Percentiles rank a stretch among this genome's conserved stretches.
Evolutionary conservation across 2,888 invertebrate genomes (phyloP).

Genomic region (Alviniconcha strummeri): DNA sequence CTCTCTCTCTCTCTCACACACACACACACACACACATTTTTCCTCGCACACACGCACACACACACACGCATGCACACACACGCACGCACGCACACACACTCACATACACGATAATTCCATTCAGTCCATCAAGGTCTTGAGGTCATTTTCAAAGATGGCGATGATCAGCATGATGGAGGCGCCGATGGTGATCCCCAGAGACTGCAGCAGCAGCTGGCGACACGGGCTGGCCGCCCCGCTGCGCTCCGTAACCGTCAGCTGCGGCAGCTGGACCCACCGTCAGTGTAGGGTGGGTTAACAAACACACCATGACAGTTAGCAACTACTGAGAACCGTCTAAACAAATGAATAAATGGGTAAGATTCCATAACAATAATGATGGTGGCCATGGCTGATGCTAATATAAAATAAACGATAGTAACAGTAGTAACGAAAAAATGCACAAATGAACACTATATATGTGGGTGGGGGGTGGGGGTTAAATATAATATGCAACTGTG

Average conservation of each 20-base stretch:
- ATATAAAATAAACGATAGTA: neutral
- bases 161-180: slow-evolving; percentile 91
- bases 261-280: slow-evolving; percentile 81
- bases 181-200: slow-evolving; percentile 85
- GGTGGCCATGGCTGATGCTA: neutral
- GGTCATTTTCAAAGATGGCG: slow-evolving; percentile 89
- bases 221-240: slow-evolving; percentile 74
- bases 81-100: too few relatives aligned
- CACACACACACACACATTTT: too few relatives aligned
- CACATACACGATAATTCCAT: too few relatives aligned
- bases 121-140: slow-evolving; percentile 77
- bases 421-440: neutral
- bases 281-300: neutral
- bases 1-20: too few relatives aligned
- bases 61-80: too few relatives aligned
- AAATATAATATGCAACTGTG: too few relatives aligned
- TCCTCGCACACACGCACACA: too few relatives aligned
- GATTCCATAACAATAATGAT: neutral
- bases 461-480: too few relatives aligned
- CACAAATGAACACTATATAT: neutral
- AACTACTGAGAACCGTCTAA: neutral
- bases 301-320: neutral
- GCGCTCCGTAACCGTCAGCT: slow-evolving; percentile 78
- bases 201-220: slow-evolving; percentile 87
- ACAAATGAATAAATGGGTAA: neutral